Conservation (phyloP, 2,888 invertebrate genomes). For the Ganaspis brasiliensis region DNA sequence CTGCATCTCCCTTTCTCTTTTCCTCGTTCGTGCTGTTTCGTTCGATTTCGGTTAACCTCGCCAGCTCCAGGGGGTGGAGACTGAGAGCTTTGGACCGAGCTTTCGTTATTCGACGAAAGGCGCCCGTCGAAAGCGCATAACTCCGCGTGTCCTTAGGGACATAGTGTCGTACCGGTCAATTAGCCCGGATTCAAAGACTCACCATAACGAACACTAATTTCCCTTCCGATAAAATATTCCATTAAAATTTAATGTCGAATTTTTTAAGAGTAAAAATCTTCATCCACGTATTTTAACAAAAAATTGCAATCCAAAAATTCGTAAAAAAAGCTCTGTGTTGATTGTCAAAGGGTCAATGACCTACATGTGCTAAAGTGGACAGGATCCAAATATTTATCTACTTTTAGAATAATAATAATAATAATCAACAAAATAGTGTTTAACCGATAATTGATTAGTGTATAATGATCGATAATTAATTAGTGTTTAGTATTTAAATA, state of each 20-base stretch:
- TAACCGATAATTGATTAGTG: too few species aligned
- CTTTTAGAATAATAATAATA: too few species aligned
- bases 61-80: constrained; percentile 56
- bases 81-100: constrained; percentile 54
- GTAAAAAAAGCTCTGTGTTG: too few species aligned
- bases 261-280: not conserved
- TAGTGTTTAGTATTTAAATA: too few species aligned
- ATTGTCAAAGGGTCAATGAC: too few species aligned
- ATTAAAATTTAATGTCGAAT: too few species aligned
- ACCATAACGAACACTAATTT: not conserved
- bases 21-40: constrained; percentile 54
- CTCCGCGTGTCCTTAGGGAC: constrained; percentile 8
- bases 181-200: constrained; percentile 13
- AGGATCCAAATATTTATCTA: too few species aligned
- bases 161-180: constrained; percentile 8
- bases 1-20: constrained; percentile 57
- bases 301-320: too few species aligned
- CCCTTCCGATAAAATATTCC: not conserved
- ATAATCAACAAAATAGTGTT: too few species aligned
- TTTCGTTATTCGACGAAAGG: constrained; percentile 59
- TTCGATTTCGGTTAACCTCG: constrained; percentile 56
- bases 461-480: too few species aligned
- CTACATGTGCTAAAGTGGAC: too few species aligned
- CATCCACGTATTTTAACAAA: not conserved
- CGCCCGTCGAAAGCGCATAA: constrained; percentile 56